Conservation (phyloP, 2,888 invertebrate species). For the Agrochola lychnidis region DNA sequence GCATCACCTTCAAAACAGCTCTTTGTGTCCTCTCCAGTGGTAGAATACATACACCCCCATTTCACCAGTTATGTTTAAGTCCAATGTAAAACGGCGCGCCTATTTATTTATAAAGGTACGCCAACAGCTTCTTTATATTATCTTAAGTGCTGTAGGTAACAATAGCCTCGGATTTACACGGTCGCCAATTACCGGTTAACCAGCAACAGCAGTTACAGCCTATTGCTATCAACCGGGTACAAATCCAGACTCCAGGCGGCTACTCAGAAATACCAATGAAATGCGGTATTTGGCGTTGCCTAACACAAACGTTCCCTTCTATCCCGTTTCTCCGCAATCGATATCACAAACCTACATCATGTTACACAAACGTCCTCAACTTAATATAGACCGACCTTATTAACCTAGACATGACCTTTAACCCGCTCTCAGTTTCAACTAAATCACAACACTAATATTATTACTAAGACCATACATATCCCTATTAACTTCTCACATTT, state of each 20-base stretch:
- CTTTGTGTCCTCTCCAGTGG: too few species aligned
- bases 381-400: slow-evolving; percentile 32
- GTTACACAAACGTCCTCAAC: slow-evolving; percentile 12
- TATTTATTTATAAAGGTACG: neutral
- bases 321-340: neutral
- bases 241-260: neutral
- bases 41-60: too few species aligned
- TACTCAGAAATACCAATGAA: neutral
- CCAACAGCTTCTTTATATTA: too few species aligned
- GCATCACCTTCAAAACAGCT: too few species aligned
- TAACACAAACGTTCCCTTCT: neutral
- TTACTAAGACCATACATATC: slow-evolving; percentile 43
- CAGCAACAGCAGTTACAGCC: neutral
- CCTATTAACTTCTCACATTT: slow-evolving; percentile 17
- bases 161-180: neutral
- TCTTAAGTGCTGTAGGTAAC: neutral
- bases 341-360: slow-evolving; percentile 14
- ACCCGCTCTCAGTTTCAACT: slow-evolving; percentile 47
- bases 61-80: neutral
- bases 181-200: neutral
- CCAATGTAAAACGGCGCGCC: neutral
- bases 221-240: neutral
- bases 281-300: neutral
- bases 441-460: slow-evolving; percentile 57
- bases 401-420: slow-evolving; percentile 44